Evolutionary conservation across 2,888 invertebrate species (phyloP).

Genomic region (Bellardia pandia): DNA sequence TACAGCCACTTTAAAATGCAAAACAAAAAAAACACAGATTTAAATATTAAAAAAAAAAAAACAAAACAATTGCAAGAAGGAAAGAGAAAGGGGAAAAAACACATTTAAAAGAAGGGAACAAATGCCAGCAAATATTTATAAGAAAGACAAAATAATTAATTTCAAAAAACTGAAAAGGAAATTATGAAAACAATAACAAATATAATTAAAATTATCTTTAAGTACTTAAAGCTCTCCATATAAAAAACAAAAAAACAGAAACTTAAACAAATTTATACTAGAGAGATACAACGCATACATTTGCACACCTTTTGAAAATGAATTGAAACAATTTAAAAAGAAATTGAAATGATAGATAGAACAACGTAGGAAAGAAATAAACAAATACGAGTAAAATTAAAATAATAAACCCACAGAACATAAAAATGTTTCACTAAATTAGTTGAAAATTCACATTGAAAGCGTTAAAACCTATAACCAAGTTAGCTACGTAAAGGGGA

Average conservation of each 20-base stretch:
- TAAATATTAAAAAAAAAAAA: too few relatives aligned
- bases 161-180: constrained; percentile 19
- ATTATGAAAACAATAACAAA: constrained; percentile 32
- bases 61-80: not conserved
- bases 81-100: not conserved
- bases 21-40: not conserved
- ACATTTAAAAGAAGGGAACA: not conserved
- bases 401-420: constrained; percentile 6
- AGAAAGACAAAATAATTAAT: constrained; percentile 20
- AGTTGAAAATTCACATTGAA: constrained; percentile 50
- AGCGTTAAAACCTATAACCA: constrained; percentile 24
- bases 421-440: constrained; percentile 37
- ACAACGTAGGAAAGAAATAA: not conserved
- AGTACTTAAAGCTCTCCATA: constrained; percentile 1
- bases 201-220: constrained; percentile 57
- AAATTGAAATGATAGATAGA: not conserved
- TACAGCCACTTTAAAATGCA: constrained; percentile 4
- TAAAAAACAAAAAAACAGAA: not conserved
- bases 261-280: not conserved
- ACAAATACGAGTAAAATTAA: not conserved
- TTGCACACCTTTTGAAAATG: constrained; percentile 43
- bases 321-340: constrained; percentile 34
- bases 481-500: not conserved
- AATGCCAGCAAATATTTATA: not conserved
- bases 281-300: constrained; percentile 21